phyloP scores from a whole-genome alignment of 2,797 vertebrate species.

The Rhabdophis nuchalis region DNA sequence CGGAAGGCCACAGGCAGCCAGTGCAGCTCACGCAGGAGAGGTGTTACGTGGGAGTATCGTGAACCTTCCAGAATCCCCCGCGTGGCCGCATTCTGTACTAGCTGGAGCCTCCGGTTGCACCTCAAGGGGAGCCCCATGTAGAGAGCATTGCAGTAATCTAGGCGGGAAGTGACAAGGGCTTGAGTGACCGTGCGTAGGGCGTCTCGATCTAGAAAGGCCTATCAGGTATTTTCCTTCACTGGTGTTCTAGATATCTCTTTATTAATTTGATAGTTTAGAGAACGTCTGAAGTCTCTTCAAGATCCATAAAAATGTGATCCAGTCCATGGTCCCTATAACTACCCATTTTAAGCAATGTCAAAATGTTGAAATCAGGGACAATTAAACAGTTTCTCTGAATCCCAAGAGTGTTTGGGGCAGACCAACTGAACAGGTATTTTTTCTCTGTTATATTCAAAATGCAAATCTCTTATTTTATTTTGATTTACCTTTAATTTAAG shows the following conservation, averaged over 20 bases:
- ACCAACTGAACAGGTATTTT: neutral
- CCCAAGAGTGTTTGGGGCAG: neutral
- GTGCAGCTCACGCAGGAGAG: too few relatives aligned
- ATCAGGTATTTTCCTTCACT: too few relatives aligned
- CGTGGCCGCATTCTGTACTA: too few relatives aligned
- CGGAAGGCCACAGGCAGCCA: too few relatives aligned
- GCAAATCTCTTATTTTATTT: neutral
- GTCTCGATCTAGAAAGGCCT: too few relatives aligned
- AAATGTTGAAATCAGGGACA: neutral
- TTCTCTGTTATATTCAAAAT: neutral
- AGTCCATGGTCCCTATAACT: neutral
- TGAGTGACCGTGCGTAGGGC: too few relatives aligned
- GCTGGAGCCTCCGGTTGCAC: too few relatives aligned
- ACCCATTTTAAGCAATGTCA: neutral
- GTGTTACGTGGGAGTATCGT: too few relatives aligned
- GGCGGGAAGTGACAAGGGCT: too few relatives aligned
- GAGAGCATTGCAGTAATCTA: too few relatives aligned
- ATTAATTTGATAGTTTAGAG: neutral
- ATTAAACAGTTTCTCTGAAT: neutral
- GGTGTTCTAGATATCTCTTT: neutral
- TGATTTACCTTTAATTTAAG: neutral
- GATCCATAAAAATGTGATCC: neutral
- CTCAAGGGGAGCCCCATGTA: too few relatives aligned
- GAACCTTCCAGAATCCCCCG: too few relatives aligned
- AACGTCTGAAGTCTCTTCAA: neutral